Evolutionary conservation across 1,140 invertebrate genomes (phyloP).

Genomic region (Pseudomyrmex pallidus): DNA sequence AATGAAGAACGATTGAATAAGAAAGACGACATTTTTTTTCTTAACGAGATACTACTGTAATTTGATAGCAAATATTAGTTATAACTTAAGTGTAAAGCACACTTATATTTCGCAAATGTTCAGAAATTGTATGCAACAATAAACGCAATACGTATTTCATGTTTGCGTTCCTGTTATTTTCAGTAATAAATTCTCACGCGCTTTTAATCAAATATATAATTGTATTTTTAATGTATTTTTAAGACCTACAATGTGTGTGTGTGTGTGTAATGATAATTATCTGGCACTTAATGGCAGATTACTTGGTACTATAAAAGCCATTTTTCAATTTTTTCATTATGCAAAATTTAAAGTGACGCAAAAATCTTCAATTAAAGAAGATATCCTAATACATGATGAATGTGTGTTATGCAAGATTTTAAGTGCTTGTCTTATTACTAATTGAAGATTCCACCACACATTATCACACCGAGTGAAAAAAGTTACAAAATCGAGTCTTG

Average conservation of each 20-base stretch:
- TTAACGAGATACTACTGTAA: background rate
- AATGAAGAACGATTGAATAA: constrained; percentile 16
- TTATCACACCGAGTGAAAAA: constrained; percentile 69
- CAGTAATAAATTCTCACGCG: constrained; percentile 4
- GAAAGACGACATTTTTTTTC: background rate
- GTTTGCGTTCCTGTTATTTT: background rate
- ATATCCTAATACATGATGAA: constrained; percentile 27
- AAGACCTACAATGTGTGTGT: constrained; percentile 35
- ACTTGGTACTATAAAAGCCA: constrained; percentile 22
- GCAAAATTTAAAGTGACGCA: constrained; percentile 25
- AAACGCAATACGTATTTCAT: background rate
- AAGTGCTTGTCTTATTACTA: constrained; percentile 50
- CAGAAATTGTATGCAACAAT: background rate
- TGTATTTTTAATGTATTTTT: background rate
- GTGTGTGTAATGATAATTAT: constrained; percentile 46
- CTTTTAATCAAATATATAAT: constrained; percentile 8
- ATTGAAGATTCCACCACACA: constrained; percentile 56
- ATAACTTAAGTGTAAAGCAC: constrained; percentile 42
- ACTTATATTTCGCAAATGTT: background rate
- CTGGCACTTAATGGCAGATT: constrained; percentile 66
- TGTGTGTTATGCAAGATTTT: constrained; percentile 31
- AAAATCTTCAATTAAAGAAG: constrained; percentile 47
- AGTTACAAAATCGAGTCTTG: constrained; percentile 69
- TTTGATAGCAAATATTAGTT: constrained; percentile 24
- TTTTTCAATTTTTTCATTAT: constrained; percentile 25